phyloP scores from a whole-genome alignment of 2,113 vertebrate species.

The Pygoscelis adeliae region DNA sequence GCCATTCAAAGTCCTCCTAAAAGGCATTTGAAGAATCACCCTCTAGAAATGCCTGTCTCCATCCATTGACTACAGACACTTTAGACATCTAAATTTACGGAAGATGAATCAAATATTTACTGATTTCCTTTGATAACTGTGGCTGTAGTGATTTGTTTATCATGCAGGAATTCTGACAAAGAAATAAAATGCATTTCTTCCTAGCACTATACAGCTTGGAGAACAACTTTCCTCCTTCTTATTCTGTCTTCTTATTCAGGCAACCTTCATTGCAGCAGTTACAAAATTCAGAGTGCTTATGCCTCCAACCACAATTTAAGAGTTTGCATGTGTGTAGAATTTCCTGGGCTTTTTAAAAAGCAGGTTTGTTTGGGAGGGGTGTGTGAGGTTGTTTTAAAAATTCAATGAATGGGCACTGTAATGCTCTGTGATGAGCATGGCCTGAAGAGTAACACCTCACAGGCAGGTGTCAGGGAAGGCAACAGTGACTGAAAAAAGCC shows the following conservation, averaged over 20 bases:
- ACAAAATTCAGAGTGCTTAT: background rate
- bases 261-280: background rate
- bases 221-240: background rate
- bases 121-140: background rate
- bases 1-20: background rate
- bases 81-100: background rate
- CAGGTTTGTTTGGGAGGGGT: background rate
- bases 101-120: background rate
- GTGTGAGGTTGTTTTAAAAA: background rate
- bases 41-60: background rate
- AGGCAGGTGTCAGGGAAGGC: background rate
- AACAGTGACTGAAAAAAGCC: background rate
- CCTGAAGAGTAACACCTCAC: background rate
- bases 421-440: background rate
- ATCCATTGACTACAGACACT: background rate
- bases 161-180: background rate
- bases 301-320: background rate
- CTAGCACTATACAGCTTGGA: background rate
- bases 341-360: background rate
- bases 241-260: background rate
- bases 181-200: background rate
- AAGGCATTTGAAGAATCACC: background rate
- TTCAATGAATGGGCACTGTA: background rate
- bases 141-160: background rate
- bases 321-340: background rate